phyloP scores from a whole-genome alignment of 2,113 vertebrate genomes.

The Gasterosteus nipponicus region DNA sequence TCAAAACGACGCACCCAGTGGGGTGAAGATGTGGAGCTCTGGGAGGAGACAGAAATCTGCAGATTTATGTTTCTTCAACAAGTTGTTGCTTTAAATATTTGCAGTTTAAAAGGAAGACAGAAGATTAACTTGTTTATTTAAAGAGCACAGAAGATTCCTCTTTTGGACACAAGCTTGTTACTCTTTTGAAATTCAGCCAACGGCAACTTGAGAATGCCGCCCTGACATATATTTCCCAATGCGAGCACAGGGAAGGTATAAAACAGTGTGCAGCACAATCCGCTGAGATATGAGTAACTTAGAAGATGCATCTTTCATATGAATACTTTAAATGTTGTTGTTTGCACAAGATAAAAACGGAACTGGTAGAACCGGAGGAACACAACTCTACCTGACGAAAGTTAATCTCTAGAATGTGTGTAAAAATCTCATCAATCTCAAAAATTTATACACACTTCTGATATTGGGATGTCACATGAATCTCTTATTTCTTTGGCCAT shows the following conservation, averaged over 20 bases:
- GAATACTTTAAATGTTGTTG: conserved; percentile 17
- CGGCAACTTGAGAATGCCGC: conserved; percentile 56
- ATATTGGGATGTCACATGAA: conserved; percentile 12
- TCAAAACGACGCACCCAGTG: conserved; percentile 47
- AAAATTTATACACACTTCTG: not conserved
- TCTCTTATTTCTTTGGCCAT: not conserved
- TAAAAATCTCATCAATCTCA: not conserved
- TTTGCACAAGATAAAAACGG: not conserved
- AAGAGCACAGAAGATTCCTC: conserved; percentile 43
- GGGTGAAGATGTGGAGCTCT: conserved; percentile 5
- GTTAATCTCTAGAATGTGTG: not conserved
- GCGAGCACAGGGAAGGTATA: conserved; percentile 27
- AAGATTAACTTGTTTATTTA: conserved; percentile 48
- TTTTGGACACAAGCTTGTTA: conserved; percentile 44
- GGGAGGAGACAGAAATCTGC: conserved; percentile 2
- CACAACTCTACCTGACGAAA: not conserved
- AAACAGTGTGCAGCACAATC: conserved; percentile 18
- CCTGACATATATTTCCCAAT: conserved; percentile 43
- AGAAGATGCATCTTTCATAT: conserved; percentile 9
- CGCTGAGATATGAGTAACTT: conserved; percentile 3
- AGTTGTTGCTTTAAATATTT: conserved; percentile 51
- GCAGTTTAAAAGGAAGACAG: conserved; percentile 25
- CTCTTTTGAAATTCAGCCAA: conserved; percentile 34
- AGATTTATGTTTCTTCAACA: conserved; percentile 26
- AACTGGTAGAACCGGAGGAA: not conserved